phyloP scores from a whole-genome alignment of 1,140 invertebrate genomes.

The Pseudoatta argentina region DNA sequence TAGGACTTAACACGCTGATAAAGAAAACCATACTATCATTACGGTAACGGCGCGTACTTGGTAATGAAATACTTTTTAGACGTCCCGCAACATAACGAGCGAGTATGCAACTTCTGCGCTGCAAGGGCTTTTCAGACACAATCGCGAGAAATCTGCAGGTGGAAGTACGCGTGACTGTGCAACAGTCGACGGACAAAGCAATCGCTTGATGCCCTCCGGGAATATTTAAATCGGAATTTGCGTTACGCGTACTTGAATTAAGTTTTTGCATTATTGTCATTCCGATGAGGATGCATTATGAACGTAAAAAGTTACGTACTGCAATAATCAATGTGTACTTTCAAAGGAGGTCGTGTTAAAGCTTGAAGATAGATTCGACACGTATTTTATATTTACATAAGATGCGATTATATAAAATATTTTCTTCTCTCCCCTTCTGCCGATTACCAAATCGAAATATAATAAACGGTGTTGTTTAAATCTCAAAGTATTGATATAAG shows the following conservation, averaged over 20 bases:
- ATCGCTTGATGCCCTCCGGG: slow-evolving; percentile 51
- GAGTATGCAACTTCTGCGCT: not conserved
- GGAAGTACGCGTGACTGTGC: slow-evolving; percentile 59
- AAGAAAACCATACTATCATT: slow-evolving; percentile 70
- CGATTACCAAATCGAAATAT: not conserved
- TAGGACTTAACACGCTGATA: slow-evolving; percentile 55
- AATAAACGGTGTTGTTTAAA: not conserved
- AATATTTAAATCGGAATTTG: slow-evolving; percentile 61
- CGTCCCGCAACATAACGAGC: slow-evolving; percentile 37
- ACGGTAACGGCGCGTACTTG: slow-evolving; percentile 64
- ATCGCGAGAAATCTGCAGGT: slow-evolving; percentile 56
- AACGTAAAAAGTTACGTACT: slow-evolving; percentile 4
- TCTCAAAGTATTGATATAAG: not conserved
- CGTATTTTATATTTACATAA: not conserved
- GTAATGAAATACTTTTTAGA: slow-evolving; percentile 60
- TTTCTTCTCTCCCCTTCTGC: not conserved
- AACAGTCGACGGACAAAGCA: slow-evolving; percentile 54
- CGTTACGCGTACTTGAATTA: slow-evolving; percentile 40
- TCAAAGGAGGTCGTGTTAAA: not conserved
- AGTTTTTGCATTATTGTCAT: slow-evolving; percentile 47
- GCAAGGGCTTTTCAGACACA: slow-evolving; percentile 38
- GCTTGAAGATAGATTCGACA: not conserved
- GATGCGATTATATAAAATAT: slow-evolving; percentile 1
- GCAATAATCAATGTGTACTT: slow-evolving; percentile 1
- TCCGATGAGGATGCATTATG: slow-evolving; percentile 36